Percentiles rank a stretch among this genome's conserved stretches.
These are phyloP conservation scores for Coecobrya sp. DNA, from an alignment of 2,888 invertebrate genomes.

Conservation along the genomic window DNA sequence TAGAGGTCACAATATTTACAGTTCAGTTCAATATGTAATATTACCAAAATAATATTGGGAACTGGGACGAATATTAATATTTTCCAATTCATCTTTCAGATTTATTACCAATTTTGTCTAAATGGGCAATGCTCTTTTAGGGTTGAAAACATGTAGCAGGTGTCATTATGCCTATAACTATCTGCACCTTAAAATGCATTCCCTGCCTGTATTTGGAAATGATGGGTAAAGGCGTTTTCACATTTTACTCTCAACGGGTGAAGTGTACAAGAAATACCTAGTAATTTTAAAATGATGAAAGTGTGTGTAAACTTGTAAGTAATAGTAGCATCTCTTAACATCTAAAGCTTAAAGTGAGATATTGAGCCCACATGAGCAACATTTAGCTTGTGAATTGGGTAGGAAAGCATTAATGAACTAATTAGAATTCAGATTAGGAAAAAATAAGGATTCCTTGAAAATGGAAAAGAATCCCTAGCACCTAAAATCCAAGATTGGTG, in stretches of 20 bases:
- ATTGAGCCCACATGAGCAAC: background rate
- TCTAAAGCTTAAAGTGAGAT: background rate
- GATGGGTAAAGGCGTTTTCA: background rate
- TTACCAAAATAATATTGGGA: background rate
- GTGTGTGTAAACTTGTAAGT: background rate
- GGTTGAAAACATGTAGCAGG: background rate
- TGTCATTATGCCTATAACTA: background rate
- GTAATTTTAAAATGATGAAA: too few species aligned
- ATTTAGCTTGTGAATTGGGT: conserved; percentile 60
- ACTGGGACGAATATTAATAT: background rate
- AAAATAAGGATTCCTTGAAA: background rate
- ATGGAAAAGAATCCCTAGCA: background rate
- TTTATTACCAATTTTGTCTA: background rate
- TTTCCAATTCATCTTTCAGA: background rate
- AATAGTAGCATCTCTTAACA: background rate
- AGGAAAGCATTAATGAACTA: conserved; percentile 67
- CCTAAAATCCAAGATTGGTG: background rate
- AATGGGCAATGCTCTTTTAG: background rate
- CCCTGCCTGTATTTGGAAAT: too few species aligned
- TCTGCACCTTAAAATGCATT: background rate
- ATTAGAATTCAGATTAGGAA: conserved; percentile 54
- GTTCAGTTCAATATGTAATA: too few species aligned
- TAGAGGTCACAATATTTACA: too few species aligned
- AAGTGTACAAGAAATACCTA: background rate
- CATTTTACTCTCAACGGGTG: background rate